Base-by-base conservation (phyloP, 2,797 vertebrate species). In the Hybognathus amarus region DNA sequence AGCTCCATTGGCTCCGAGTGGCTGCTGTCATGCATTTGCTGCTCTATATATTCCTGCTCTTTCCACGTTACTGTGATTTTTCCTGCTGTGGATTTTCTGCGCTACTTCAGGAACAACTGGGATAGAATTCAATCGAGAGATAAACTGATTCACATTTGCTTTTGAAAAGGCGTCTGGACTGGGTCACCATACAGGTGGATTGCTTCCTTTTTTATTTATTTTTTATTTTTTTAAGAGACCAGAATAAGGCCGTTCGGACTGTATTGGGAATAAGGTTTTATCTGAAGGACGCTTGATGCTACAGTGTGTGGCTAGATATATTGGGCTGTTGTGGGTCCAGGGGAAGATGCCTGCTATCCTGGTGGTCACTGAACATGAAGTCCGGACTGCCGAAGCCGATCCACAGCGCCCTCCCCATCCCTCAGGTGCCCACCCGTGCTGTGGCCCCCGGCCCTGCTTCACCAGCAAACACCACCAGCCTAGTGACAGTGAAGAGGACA, bases 321-420 rank as follows among this genome's bases (percentile, higher is more conserved):
- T n/a, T n/a, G n/a, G n/a, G n/a, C n/a, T n/a, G n/a, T n/a, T n/a
- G n/a, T n/a, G n/a, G n/a, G n/a, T n/a, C n/a, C n/a, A n/a, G n/a
- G n/a, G n/a, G n/a, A n/a, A n/a, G n/a, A n/a, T n/a, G n/a, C n/a
- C n/a, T n/a, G n/a, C n/a, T n/a, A n/a, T n/a, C n/a, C n/a, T n/a
- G n/a, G n/a, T 97, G 92, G 96, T 96, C 92, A 96, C 96, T 91
- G n/a, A 97, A 97, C 92, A 98, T 99, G 97, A 98, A 98, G 93
- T 98, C 98, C 24, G 98, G 97, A 95, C 96, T 98, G 87, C 97
- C 97, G 42, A 98, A 97, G 94, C 97, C 97, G 66, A 94, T 98
- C 80, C 97, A 99, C 94, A 98, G 96, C 54, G 97, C 97, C 70
- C 93, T 95, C 84, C 97, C 97, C 13, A 98, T 98, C 87, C 95